Evolutionary conservation across 1,140 invertebrate genomes (phyloP), one percentile per base, ranked within the genome.

Genomic region (Drosophila sp.): DNA sequence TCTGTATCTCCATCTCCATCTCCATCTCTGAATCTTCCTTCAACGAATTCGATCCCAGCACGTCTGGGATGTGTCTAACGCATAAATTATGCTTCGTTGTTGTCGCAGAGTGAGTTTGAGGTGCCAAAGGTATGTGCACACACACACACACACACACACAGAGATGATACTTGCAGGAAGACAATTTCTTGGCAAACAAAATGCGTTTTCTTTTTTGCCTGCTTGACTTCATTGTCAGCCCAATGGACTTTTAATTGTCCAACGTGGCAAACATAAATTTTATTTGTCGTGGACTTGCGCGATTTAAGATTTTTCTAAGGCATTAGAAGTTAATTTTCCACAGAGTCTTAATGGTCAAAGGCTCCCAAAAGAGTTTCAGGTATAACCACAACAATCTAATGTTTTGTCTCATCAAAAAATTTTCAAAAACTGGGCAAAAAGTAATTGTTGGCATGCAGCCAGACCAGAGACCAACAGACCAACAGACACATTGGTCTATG

Each of bases 51-150:
- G 33, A 58, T 66, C 33, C 56, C 40, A 56, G 54, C 25, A 30
- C 25, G 77, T 61, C 74, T 66, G 74, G 44, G 74, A 17, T 17
- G 17, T 17, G 17, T 17, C 70, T 68, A 89, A 80, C 73, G 74
- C 84, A 89, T 89, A 89, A 89, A 89, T 89, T 89, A 89, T 84
- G 80, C 80, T 89, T 89, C 78, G 80, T 84, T 89, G 80, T 89
- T 76, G 84, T 69, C 55, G 38, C 55, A 33, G 47, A 62, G 35
- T 65, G 47, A 62, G 35, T 65, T 62, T 70, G 60, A 72, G 80
- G 80, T 84, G 77, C 62, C 73, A 89, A 89, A 76, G 89, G 84
- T 50, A 50, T 50, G 44, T 3, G 79, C 82, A 83, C 63, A 72
- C 50, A 17, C 60, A 69, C 61, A 63, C 5, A 50, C 1, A 47